Evolutionary conservation across 2,888 invertebrate species (phyloP).

Genomic region (Beris morrisii): DNA sequence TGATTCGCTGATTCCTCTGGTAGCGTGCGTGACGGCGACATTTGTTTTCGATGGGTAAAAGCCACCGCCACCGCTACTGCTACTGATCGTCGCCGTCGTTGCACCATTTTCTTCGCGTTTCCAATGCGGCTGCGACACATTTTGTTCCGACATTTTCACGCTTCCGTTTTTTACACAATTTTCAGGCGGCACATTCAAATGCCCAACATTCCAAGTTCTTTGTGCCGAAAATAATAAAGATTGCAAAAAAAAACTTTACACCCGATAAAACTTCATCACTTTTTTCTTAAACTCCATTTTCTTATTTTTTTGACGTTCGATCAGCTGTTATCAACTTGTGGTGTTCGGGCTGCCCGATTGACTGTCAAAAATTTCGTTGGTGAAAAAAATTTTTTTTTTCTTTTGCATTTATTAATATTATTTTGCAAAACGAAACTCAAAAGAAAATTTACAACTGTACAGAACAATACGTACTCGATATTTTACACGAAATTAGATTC

Average conservation of each 20-base stretch:
- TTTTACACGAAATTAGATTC: too few species aligned
- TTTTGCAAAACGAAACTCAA: too few species aligned
- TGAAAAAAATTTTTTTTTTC: too few species aligned
- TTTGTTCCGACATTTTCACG: slow-evolving; percentile 28
- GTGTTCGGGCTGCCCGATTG: slow-evolving; percentile 19
- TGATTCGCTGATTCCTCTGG: slow-evolving; percentile 12
- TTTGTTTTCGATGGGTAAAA: slow-evolving; percentile 24
- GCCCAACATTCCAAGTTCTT: slow-evolving; percentile 12
- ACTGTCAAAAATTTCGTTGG: not conserved
- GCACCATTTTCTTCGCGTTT: slow-evolving; percentile 22
- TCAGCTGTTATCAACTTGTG: slow-evolving; percentile 27
- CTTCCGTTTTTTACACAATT: slow-evolving; percentile 1
- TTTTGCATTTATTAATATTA: too few species aligned
- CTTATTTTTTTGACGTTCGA: slow-evolving; percentile 18
- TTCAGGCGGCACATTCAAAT: slow-evolving; percentile 15
- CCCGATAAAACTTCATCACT: slow-evolving; percentile 21
- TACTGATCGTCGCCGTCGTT: slow-evolving; percentile 13
- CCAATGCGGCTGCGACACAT: slow-evolving; percentile 29
- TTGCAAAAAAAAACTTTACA: slow-evolving; percentile 12
- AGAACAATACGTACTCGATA: too few species aligned
- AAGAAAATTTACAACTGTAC: too few species aligned
- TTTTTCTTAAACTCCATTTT: slow-evolving; percentile 27
- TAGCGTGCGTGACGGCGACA: slow-evolving; percentile 6
- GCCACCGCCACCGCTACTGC: slow-evolving; percentile 23
- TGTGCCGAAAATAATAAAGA: slow-evolving; percentile 8